Evolutionary conservation across 2,113 vertebrate genomes (phyloP).

Genomic region (Rhinopomastus cyanomelas): DNA sequence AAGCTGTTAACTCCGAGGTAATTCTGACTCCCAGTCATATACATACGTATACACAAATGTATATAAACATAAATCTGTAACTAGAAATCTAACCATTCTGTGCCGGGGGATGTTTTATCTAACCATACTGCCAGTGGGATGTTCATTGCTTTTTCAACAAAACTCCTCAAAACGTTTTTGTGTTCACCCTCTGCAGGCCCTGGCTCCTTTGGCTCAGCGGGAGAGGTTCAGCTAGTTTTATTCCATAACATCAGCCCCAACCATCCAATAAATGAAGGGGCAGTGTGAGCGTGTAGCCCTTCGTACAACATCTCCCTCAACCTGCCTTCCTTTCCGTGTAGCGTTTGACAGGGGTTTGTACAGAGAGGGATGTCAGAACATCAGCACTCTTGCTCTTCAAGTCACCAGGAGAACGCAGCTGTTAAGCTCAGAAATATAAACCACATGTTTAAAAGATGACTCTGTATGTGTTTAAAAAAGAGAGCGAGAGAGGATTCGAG

Average conservation of each 20-base stretch:
- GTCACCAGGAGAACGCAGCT: slow-evolving; percentile 49
- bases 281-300: not conserved
- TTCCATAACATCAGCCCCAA: not conserved
- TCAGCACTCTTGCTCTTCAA: slow-evolving; percentile 22
- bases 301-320: not conserved
- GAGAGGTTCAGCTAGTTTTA: not conserved
- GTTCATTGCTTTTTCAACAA: not conserved
- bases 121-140: not conserved
- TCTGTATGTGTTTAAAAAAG: slow-evolving; percentile 67
- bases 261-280: slow-evolving; percentile 5
- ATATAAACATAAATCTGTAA: too few species aligned
- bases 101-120: too few species aligned
- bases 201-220: not conserved
- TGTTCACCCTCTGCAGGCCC: not conserved
- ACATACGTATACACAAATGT: not conserved
- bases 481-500: slow-evolving; percentile 70
- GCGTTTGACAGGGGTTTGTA: slow-evolving; percentile 16
- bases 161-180: not conserved
- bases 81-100: not conserved
- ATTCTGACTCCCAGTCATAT: not conserved
- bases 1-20: not conserved
- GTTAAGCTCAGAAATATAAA: slow-evolving; percentile 60
- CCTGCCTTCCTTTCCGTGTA: not conserved
- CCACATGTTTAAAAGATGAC: slow-evolving; percentile 71
- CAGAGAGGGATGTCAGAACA: not conserved